phyloP scores from a whole-genome alignment of 1,140 invertebrate species.

The Paralvinella palmiformis region DNA sequence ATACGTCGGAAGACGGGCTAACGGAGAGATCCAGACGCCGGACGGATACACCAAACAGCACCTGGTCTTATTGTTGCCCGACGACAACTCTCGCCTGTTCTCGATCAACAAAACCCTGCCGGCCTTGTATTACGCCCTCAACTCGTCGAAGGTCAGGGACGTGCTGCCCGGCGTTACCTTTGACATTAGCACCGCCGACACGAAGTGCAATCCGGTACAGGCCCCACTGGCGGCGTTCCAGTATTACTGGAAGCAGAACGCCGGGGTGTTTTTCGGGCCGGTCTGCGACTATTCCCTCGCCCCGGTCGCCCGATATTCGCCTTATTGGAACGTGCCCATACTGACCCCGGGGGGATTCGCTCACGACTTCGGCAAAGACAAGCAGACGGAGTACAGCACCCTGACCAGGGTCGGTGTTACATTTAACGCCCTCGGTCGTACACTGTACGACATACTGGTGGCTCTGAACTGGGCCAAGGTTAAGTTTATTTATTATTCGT shows the following conservation, averaged over 20 bases:
- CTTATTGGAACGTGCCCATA: slow-evolving; percentile 81
- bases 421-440: slow-evolving; percentile 55
- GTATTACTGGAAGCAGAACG: slow-evolving; percentile 26
- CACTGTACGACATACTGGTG: slow-evolving; percentile 58
- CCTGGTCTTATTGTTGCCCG: slow-evolving; percentile 65
- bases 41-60: slow-evolving; percentile 27
- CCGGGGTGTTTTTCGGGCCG: slow-evolving; percentile 81
- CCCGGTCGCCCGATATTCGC: slow-evolving; percentile 79
- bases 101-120: slow-evolving; percentile 66
- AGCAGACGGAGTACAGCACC: slow-evolving; percentile 58
- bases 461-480: slow-evolving; percentile 62
- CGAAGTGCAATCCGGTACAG: slow-evolving; percentile 69
- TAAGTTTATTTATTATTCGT: slow-evolving; percentile 64
- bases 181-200: slow-evolving; percentile 57
- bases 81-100: slow-evolving; percentile 59
- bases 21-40: too few species aligned
- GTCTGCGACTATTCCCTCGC: slow-evolving; percentile 88
- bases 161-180: slow-evolving; percentile 52
- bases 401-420: slow-evolving; percentile 75
- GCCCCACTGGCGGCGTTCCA: slow-evolving; percentile 50
- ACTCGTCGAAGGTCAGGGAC: slow-evolving; percentile 51
- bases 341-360: slow-evolving; percentile 79
- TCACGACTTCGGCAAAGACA: slow-evolving; percentile 60
- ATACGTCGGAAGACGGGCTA: too few species aligned
- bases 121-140: slow-evolving; percentile 67